These are phyloP conservation scores for Latheticus oryzae DNA, from an alignment of 2,888 invertebrate genomes.

Conservation along the genomic window DNA sequence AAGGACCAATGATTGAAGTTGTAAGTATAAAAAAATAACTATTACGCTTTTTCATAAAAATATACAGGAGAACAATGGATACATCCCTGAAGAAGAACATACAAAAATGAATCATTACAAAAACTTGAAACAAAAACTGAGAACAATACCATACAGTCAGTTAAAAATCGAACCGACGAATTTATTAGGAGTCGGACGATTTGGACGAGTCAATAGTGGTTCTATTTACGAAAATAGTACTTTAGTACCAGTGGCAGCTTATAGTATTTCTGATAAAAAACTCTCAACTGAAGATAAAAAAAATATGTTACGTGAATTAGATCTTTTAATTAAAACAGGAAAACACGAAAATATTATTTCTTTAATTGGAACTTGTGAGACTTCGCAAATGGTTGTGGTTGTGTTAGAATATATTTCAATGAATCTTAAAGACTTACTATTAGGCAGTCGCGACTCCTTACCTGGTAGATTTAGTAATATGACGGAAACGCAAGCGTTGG, in stretches of 20 bases:
- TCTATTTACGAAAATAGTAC: constrained; percentile 73
- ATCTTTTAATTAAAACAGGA: constrained; percentile 76
- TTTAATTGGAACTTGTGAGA: constrained; percentile 84
- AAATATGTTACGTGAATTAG: constrained; percentile 77
- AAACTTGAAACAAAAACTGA: constrained; percentile 79
- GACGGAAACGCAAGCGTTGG: constrained; percentile 73
- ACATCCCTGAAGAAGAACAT: constrained; percentile 77
- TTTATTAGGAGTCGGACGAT: constrained; percentile 79
- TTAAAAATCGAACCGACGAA: constrained; percentile 76
- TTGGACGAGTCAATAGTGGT: constrained; percentile 82
- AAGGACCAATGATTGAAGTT: constrained; percentile 83
- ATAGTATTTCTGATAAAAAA: constrained; percentile 72
- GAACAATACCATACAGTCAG: constrained; percentile 78
- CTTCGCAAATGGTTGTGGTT: constrained; percentile 78
- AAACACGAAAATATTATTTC: constrained; percentile 79
- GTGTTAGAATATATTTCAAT: constrained; percentile 77
- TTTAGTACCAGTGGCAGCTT: constrained; percentile 70
- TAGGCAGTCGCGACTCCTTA: constrained; percentile 71
- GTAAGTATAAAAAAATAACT: constrained; percentile 57
- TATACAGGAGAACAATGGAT: constrained; percentile 78
- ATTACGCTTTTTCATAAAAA: constrained; percentile 11
- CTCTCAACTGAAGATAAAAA: constrained; percentile 65
- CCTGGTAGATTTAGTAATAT: constrained; percentile 68
- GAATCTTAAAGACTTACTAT: constrained; percentile 77
- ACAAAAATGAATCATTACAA: constrained; percentile 77